Conservation (phyloP, 1,140 invertebrate genomes). For the Platorchestia sp. region DNA sequence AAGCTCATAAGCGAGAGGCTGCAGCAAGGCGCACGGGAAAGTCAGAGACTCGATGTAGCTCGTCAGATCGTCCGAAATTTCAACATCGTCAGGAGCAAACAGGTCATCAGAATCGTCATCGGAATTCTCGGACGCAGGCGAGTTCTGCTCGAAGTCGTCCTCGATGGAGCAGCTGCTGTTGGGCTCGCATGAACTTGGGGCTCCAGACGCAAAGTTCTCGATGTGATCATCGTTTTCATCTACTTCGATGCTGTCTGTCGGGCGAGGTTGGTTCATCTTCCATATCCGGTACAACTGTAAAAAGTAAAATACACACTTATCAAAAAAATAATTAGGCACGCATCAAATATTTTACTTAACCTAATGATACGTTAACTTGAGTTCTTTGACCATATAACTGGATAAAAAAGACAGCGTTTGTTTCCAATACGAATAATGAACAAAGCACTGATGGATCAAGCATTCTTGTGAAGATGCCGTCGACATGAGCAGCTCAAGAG, state of each 20-base stretch:
- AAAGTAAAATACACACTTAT: background rate
- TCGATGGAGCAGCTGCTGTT: background rate
- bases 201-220: background rate
- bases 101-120: background rate
- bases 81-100: background rate
- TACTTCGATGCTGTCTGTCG: background rate
- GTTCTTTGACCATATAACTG: background rate
- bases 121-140: background rate
- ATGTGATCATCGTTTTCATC: background rate
- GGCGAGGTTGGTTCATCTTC: conserved; percentile 11
- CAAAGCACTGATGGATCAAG: background rate
- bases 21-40: conserved; percentile 26
- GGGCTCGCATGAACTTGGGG: background rate
- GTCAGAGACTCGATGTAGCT: conserved; percentile 42
- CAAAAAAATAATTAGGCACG: background rate
- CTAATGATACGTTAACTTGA: background rate
- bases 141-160: background rate
- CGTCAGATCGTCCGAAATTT: background rate
- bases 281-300: conserved; percentile 14
- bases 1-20: background rate
- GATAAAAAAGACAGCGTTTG: background rate
- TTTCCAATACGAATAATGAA: background rate
- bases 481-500: background rate
- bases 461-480: background rate
- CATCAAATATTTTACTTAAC: background rate